Conservation (phyloP, 2,113 vertebrate genomes). For the Bothrops jararaca region DNA sequence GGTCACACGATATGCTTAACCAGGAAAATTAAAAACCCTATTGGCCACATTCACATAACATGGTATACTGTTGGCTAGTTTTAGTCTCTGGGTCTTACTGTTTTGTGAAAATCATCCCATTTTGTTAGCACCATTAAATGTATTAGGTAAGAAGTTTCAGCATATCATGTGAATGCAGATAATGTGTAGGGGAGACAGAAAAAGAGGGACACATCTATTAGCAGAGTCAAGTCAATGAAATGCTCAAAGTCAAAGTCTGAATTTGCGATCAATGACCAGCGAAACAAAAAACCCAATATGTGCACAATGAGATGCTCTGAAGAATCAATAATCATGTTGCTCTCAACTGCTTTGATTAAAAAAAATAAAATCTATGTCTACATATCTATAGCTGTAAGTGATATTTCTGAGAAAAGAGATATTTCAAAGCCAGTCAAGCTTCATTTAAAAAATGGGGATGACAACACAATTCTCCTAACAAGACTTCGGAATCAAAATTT, state of each 20-base stretch:
- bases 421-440: fast-evolving
- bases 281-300: background rate
- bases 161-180: background rate
- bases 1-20: background rate
- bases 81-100: background rate
- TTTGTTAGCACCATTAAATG: background rate
- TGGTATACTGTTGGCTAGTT: background rate
- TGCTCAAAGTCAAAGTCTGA: background rate
- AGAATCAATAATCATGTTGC: background rate
- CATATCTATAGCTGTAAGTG: background rate
- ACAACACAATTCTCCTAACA: background rate
- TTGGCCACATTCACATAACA: background rate
- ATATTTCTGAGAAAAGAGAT: background rate
- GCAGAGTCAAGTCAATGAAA: background rate
- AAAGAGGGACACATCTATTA: conserved; percentile 6
- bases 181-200: background rate
- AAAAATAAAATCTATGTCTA: background rate
- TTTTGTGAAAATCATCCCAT: background rate
- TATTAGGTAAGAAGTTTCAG: background rate
- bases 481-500: background rate
- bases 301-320: background rate
- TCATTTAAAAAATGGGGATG: background rate
- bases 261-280: background rate
- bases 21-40: background rate
- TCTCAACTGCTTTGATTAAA: background rate